phyloP scores from a whole-genome alignment of 2,113 vertebrate species.

The Oncorhynchus nerka region DNA sequence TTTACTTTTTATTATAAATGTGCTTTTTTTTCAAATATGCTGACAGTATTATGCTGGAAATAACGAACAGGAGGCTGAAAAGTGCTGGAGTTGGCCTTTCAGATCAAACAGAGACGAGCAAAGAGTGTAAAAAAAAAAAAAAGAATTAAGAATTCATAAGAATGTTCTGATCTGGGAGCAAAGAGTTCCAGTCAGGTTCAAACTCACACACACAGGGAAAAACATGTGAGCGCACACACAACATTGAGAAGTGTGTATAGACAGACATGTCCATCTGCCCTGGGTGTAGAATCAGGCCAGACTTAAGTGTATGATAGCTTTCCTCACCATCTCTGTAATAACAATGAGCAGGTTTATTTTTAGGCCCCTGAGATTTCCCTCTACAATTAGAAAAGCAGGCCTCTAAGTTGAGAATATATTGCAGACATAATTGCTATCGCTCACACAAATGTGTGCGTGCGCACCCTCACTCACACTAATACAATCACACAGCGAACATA shows the following conservation, averaged over 20 bases:
- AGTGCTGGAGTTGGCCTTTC: too few species aligned
- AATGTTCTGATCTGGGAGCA: background rate
- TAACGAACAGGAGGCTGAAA: too few species aligned
- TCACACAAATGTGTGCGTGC: background rate
- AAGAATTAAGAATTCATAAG: background rate
- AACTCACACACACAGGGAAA: slow-evolving; percentile 1
- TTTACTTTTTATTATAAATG: too few species aligned
- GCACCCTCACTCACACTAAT: background rate
- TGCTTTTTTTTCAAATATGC: too few species aligned
- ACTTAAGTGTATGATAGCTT: slow-evolving; percentile 7
- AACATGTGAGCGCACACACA: background rate
- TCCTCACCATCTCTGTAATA: slow-evolving; percentile 22
- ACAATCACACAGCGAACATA: too few species aligned
- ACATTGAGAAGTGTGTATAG: background rate
- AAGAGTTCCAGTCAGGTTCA: background rate
- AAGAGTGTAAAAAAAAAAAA: too few species aligned
- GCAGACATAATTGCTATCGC: slow-evolving; percentile 3
- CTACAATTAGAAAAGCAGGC: slow-evolving; percentile 52
- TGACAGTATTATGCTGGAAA: too few species aligned
- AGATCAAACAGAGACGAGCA: background rate
- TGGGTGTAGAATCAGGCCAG: slow-evolving; percentile 1
- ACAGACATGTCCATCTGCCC: background rate
- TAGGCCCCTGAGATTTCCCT: slow-evolving; percentile 30
- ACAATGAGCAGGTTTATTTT: slow-evolving; percentile 41
- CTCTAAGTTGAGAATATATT: slow-evolving; percentile 35